Conservation (phyloP, 2,888 invertebrate genomes). For the Kryphioiulus occultus region DNA sequence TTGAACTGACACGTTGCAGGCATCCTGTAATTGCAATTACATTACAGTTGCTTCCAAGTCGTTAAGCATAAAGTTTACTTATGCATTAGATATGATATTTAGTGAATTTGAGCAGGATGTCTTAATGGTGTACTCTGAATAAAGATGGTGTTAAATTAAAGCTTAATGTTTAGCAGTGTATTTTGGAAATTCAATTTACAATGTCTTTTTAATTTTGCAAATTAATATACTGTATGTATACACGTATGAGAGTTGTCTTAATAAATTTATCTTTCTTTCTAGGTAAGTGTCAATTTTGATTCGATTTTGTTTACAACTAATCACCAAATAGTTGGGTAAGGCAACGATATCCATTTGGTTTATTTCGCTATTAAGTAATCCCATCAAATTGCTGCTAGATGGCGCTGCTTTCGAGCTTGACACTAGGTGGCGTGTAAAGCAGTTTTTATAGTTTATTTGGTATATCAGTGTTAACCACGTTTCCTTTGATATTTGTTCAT, state of each 20-base stretch:
- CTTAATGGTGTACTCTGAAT: not conserved
- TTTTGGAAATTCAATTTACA: constrained; percentile 7
- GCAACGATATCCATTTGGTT: not conserved
- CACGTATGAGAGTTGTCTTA: too few relatives aligned
- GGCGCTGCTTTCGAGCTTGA: too few relatives aligned
- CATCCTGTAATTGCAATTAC: too few relatives aligned
- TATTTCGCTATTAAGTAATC: not conserved
- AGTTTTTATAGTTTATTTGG: not conserved
- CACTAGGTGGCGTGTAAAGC: too few relatives aligned
- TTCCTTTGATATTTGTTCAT: too few relatives aligned
- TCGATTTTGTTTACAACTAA: not conserved
- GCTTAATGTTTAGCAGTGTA: not conserved
- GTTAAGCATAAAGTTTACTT: not conserved
- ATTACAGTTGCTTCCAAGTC: not conserved
- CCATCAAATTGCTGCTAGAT: too few relatives aligned
- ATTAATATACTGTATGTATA: too few relatives aligned
- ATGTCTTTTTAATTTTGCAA: not conserved
- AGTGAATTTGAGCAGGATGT: not conserved
- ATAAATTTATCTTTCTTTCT: not conserved
- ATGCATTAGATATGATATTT: not conserved
- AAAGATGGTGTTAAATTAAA: not conserved
- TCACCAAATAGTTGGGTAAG: not conserved
- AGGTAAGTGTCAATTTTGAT: not conserved
- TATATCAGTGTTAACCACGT: not conserved
- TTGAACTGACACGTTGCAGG: not conserved